A percentile compares a stretch with the other conserved stretches of the same genome.
These are phyloP conservation scores for Epistrophella euchroma DNA, from an alignment of 2,888 invertebrate species.

Conservation along the genomic window DNA sequence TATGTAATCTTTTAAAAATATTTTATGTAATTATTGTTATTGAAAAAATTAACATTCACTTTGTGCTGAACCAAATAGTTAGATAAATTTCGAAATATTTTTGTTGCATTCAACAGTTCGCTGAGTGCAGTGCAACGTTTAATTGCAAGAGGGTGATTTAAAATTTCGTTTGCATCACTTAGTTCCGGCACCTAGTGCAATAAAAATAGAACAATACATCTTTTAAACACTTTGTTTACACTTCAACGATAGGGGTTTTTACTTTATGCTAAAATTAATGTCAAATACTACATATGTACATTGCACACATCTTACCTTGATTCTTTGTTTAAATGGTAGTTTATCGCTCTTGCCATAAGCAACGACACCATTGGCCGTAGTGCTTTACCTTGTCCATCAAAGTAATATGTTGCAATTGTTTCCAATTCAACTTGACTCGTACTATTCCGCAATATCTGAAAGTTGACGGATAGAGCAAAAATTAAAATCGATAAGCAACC, in stretches of 20 bases:
- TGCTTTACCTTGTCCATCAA: slow-evolving; percentile 99
- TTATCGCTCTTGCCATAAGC: slow-evolving; percentile 96
- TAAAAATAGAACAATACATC: background rate
- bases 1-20: too few relatives aligned
- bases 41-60: background rate
- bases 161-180: background rate
- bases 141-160: slow-evolving; percentile 13
- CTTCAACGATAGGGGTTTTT: background rate
- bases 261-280: background rate
- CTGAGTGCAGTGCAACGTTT: slow-evolving; percentile 17
- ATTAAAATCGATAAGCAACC: slow-evolving; percentile 9
- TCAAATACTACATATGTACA: background rate
- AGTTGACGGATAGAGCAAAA: slow-evolving; percentile 31
- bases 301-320: slow-evolving; percentile 87
- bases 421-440: slow-evolving; percentile 93
- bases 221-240: background rate
- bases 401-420: slow-evolving; percentile 98
- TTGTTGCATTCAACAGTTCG: slow-evolving; percentile 6
- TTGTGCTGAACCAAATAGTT: background rate
- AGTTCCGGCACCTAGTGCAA: background rate
- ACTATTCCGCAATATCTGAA: slow-evolving; percentile 87
- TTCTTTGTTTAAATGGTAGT: slow-evolving; percentile 94
- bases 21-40: background rate
- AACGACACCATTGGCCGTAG: slow-evolving; percentile 97
- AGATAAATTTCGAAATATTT: slow-evolving; percentile 22